phyloP scores from a whole-genome alignment of 2,113 vertebrate species.

The Pituophis catenifer region DNA sequence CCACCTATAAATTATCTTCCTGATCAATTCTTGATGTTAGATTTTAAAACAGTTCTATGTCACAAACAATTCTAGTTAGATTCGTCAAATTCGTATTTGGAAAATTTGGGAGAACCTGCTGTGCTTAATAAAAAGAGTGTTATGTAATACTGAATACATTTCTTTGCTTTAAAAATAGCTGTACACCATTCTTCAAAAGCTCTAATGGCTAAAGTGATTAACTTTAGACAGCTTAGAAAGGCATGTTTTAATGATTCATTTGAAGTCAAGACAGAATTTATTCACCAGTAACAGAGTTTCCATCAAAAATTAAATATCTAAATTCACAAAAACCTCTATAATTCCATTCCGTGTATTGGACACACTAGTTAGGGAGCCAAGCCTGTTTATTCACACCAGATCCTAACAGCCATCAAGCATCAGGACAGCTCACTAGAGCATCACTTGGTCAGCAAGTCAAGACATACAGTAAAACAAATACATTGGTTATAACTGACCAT shows the following conservation, averaged over 20 bases:
- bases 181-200: background rate
- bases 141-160: background rate
- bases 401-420: background rate
- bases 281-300: background rate
- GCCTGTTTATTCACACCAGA: background rate
- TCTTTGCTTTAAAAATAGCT: background rate
- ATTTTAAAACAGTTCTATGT: background rate
- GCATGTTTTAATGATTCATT: background rate
- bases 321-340: background rate
- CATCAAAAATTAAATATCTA: background rate
- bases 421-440: background rate
- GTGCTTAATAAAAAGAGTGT: background rate
- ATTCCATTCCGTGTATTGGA: background rate
- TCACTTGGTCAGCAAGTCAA: background rate
- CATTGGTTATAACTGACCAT: background rate
- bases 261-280: background rate
- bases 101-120: background rate
- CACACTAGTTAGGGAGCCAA: background rate
- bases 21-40: background rate
- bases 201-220: background rate
- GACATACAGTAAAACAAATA: background rate
- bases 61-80: background rate
- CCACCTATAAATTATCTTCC: background rate
- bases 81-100: background rate
- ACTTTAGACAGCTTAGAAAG: background rate